A percentile compares a stretch with the other conserved stretches of the same genome.
Evolutionary conservation across 2,888 invertebrate genomes (phyloP).

Genomic region (Encarsia formosa): DNA sequence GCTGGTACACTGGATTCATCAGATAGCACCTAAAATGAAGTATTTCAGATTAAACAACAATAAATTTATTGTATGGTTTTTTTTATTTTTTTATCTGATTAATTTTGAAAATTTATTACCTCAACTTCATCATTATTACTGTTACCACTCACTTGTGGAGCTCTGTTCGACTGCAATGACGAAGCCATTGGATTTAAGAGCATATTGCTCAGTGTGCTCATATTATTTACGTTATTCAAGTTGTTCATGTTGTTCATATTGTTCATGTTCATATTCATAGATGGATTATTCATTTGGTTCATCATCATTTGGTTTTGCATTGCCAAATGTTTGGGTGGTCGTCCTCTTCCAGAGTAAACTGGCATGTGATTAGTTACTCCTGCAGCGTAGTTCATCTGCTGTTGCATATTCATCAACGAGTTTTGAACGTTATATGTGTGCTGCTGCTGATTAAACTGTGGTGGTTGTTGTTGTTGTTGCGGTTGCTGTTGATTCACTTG

Average conservation of each 20-base stretch:
- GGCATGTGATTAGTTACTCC: constrained; percentile 25
- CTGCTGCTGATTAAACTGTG: constrained; percentile 35
- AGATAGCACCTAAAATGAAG: neutral
- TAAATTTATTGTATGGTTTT: too few relatives aligned
- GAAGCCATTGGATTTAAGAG: too few relatives aligned
- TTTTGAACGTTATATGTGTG: constrained; percentile 48
- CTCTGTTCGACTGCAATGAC: too few relatives aligned
- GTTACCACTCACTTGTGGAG: too few relatives aligned
- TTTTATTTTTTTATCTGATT: too few relatives aligned
- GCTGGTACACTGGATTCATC: too few relatives aligned
- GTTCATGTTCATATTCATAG: too few relatives aligned
- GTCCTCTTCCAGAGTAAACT: constrained; percentile 25
- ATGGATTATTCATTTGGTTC: constrained; percentile 7
- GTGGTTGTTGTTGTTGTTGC: constrained; percentile 14
- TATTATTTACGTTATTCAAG: too few relatives aligned
- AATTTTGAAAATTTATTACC: constrained; percentile 6
- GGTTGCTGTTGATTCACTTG: neutral
- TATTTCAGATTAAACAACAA: too few relatives aligned
- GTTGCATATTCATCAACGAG: constrained; percentile 47
- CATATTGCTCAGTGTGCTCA: too few relatives aligned
- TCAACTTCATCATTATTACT: constrained; percentile 13
- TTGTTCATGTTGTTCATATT: too few relatives aligned
- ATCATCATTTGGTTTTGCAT: constrained; percentile 16
- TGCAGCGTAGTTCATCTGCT: constrained; percentile 41
- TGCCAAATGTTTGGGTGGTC: constrained; percentile 24